phyloP scores from a whole-genome alignment of 2,113 vertebrate genomes.

The Candoia aspera region DNA sequence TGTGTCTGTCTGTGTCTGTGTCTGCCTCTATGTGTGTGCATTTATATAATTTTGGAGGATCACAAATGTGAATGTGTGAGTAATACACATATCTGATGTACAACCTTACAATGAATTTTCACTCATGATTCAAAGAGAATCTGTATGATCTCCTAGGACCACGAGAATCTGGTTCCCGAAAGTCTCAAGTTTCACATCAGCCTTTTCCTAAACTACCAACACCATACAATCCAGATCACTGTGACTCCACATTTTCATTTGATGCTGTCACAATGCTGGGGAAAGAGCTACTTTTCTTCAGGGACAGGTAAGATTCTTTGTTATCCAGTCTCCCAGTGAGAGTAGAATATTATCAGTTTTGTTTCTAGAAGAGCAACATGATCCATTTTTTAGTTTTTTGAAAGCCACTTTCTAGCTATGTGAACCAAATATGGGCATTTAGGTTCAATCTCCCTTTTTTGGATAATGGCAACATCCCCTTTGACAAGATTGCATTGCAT shows the following conservation, averaged over 20 bases:
- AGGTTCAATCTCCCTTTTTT: not conserved
- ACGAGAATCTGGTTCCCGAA: conserved; percentile 47
- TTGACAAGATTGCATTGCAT: not conserved
- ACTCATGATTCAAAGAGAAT: conserved; percentile 15
- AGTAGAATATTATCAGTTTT: not conserved
- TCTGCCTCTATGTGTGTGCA: not conserved
- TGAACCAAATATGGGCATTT: not conserved
- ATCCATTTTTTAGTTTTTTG: not conserved
- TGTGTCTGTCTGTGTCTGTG: not conserved
- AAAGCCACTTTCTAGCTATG: not conserved
- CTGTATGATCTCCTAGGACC: conserved; percentile 57
- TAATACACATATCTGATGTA: not conserved
- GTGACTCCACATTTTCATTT: conserved; percentile 63
- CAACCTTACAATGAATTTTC: not conserved
- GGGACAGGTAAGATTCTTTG: conserved; percentile 49
- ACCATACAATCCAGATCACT: conserved; percentile 47
- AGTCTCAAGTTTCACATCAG: conserved; percentile 11
- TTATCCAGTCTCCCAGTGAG: not conserved
- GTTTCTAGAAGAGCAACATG: not conserved
- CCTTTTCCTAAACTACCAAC: conserved; percentile 41
- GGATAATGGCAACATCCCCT: not conserved
- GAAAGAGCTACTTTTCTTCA: conserved; percentile 68
- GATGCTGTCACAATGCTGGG: conserved; percentile 61
- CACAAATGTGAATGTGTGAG: not conserved
- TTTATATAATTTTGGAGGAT: not conserved